Base-by-base conservation (phyloP, 2,797 vertebrate species). In the Ispidina lecontei region DNA sequence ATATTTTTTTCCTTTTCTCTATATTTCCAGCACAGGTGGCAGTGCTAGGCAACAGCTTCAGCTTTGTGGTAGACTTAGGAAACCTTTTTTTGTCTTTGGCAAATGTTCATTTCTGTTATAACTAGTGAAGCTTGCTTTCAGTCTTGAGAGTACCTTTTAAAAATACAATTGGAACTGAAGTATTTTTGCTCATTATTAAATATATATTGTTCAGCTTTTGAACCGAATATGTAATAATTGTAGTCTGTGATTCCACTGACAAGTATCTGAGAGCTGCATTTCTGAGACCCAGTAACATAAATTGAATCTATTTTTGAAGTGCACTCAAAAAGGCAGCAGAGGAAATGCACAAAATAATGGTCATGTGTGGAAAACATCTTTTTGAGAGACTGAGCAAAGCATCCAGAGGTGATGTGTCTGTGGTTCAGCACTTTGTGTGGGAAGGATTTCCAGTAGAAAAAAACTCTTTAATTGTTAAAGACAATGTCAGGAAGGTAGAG, bases 171-270 rank as follows among this genome's bases (percentile, higher is more conserved):
- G 49, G 51, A 90, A 69, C 21, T 44, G 26, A 47, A 47, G 44
- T n/a, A 26, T 19, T 72, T 88, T 67, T 76, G 16, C 73, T 95
- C n/a, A 25, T 84, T 85, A 52, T 89, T 72, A 72, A 86, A 47
- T 13, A 55, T 7, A 59, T 6, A 63, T 75, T 73, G 35, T 64
- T 92, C 62, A 41, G 47, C 28, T 70, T 31, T 74, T 71, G 26
- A 39, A 73, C 20, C 71, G 14, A 17, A 9, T 59, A 29, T 28
- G 10, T 58, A 54, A 12, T 62, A 72, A 70, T 71, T 52, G 8
- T 62, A n/a, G 31, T 65, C 43, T 19, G 5, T 49, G 8, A 52
- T 63, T 87, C 25, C 33, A 29, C 7, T 84, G 56, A 73, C 26
- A 55, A 76, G 21, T 81, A 17, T 75, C 55, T 28, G 37, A 67